Evolutionary conservation across 2,888 invertebrate genomes (phyloP), one percentile per base, ranked within the genome.

Genomic region (Clepsis dumicolana): DNA sequence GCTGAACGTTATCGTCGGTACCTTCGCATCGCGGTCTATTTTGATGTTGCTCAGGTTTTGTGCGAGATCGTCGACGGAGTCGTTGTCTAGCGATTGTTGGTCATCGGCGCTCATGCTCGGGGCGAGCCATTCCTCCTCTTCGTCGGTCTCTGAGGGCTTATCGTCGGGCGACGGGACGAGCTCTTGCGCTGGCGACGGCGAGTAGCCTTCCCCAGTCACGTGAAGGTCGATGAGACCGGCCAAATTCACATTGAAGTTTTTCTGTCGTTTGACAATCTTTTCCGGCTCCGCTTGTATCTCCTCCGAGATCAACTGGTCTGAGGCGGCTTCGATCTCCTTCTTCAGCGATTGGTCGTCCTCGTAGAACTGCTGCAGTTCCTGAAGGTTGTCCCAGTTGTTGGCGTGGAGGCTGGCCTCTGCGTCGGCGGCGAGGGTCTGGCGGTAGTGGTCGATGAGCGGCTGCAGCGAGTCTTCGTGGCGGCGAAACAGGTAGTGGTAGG

Each of bases 1-100:
- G 77, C 92, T 93, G 79, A 93, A 92, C 73, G 94, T 93, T 88
- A 94, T 94, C 71, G 85, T 82, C 53, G 94, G 94, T 68, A 93
- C 85, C 73, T 89, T 88, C 53, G 79, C 88, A 87, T 91, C 86
- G 77, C 83, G 83, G 74, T 90, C 86, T 68, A 92, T 84, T 80
- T 86, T 85, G 52, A 91, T 85, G 41, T 86, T 80, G 69, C 82
- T 79, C 72, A 93, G 80, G 73, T 82, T 86, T 82, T 88, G 86
- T 77, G 86, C 83, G 75, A 93, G 77, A 70, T 83, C 78, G 57
- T 91, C 90, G 72, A 92, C 87, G 64, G 80, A 73, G 75, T 85
- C 85, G 75, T 73, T 77, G 68, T 69, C 72, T 52, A 79, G 82
- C 57, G 82, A 75, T 66, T 81, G 73, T 70, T 76, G 81, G 74